These are phyloP conservation scores for Chironomus riparius DNA, from an alignment of 2,888 invertebrate genomes.

Conservation along the genomic window DNA sequence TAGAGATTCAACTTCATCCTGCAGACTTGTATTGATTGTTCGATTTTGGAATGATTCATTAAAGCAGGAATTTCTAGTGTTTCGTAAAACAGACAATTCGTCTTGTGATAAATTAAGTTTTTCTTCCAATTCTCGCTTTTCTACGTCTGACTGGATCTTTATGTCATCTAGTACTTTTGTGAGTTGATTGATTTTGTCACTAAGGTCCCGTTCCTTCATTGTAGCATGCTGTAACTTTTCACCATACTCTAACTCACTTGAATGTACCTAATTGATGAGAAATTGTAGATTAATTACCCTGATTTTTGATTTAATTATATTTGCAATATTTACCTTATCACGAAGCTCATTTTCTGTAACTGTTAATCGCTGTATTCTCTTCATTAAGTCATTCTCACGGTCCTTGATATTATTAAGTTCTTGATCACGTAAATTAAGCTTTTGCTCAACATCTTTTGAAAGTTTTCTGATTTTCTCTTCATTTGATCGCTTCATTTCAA, in stretches of 20 bases:
- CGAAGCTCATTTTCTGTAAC: slow-evolving; percentile 35
- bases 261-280: slow-evolving; percentile 29
- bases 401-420: slow-evolving; percentile 42
- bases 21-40: slow-evolving; percentile 36
- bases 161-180: slow-evolving; percentile 37
- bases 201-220: slow-evolving; percentile 36
- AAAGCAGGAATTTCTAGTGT: slow-evolving; percentile 29
- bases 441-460: slow-evolving; percentile 34
- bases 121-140: slow-evolving; percentile 38
- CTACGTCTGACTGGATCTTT: slow-evolving; percentile 35
- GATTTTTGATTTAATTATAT: background rate
- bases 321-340: slow-evolving; percentile 30
- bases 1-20: slow-evolving; percentile 72
- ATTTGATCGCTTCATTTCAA: slow-evolving; percentile 32
- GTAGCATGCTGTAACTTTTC: slow-evolving; percentile 33
- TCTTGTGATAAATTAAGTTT: slow-evolving; percentile 39
- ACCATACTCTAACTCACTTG: slow-evolving; percentile 34
- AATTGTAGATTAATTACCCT: background rate
- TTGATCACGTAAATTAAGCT: slow-evolving; percentile 35
- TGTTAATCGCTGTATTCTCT: slow-evolving; percentile 34
- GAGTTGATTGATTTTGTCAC: slow-evolving; percentile 36
- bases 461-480: slow-evolving; percentile 35
- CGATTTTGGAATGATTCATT: slow-evolving; percentile 28
- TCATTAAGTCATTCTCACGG: slow-evolving; percentile 35
- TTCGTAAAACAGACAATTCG: slow-evolving; percentile 36